Conservation (phyloP, 1,140 invertebrate species). For the Cyclargus thomasi region DNA sequence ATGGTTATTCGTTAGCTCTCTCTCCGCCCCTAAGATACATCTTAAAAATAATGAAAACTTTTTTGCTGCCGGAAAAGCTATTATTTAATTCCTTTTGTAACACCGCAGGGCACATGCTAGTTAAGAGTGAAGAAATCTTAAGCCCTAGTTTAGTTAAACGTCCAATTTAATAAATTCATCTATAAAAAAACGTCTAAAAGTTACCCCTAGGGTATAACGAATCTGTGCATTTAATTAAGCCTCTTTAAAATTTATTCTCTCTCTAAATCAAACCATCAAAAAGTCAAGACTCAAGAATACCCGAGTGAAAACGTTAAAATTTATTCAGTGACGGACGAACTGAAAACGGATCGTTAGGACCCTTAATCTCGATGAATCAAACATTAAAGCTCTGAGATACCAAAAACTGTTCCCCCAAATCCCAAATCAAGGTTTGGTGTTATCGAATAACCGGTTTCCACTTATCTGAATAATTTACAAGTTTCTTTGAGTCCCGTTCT, state of each 20-base stretch:
- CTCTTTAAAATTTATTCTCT: not conserved
- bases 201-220: not conserved
- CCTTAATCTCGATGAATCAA: not conserved
- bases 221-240: not conserved
- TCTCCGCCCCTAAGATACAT: too few species aligned
- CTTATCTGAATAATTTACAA: slow-evolving; percentile 13
- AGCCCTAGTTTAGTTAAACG: too few species aligned
- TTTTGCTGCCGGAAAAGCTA: too few species aligned
- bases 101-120: too few species aligned
- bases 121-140: too few species aligned
- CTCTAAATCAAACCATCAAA: not conserved
- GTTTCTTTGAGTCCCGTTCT: not conserved
- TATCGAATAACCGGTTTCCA: not conserved
- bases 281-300: not conserved
- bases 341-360: not conserved
- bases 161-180: too few species aligned
- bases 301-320: not conserved
- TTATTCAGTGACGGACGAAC: not conserved
- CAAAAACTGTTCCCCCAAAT: not conserved
- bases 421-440: not conserved
- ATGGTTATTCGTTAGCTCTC: too few species aligned
- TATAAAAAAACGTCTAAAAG: too few species aligned
- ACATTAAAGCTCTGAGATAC: not conserved
- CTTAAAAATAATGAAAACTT: too few species aligned
- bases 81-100: too few species aligned